These are phyloP conservation scores for Dendrocopos noguchii DNA, from an alignment of 2,113 vertebrate species.

Conservation along the genomic window DNA sequence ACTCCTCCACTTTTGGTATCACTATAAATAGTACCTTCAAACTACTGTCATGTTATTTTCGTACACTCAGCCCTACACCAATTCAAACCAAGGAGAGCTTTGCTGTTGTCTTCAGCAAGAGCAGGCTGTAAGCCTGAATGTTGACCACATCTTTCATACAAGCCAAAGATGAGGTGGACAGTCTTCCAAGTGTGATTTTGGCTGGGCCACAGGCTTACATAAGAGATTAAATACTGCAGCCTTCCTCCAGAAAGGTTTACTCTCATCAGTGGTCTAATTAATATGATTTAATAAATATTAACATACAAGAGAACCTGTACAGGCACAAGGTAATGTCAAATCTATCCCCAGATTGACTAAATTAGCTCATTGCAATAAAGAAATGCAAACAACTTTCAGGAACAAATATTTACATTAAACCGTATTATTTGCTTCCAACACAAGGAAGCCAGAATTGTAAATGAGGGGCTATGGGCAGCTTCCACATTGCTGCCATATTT, in stretches of 20 bases:
- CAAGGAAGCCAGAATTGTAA: neutral
- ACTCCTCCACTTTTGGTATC: neutral
- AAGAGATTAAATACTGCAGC: neutral
- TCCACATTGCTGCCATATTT: neutral
- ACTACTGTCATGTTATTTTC: neutral
- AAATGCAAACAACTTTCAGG: neutral
- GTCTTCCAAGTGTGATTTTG: neutral
- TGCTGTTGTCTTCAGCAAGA: neutral
- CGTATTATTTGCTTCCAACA: neutral
- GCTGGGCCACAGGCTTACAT: neutral
- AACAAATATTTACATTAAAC: neutral
- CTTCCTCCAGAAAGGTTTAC: neutral
- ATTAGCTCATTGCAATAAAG: neutral
- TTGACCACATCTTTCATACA: neutral
- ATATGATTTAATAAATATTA: slow-evolving; percentile 36
- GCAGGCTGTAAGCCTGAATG: neutral
- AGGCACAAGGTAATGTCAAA: neutral
- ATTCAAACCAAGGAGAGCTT: neutral
- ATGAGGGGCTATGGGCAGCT: neutral
- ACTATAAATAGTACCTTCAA: neutral
- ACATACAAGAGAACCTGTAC: neutral
- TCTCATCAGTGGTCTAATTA: neutral
- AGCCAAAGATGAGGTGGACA: neutral
- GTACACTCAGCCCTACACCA: neutral
- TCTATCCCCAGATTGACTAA: neutral